phyloP scores from a whole-genome alignment of 2,888 invertebrate species.

The Cephalotes varians region DNA sequence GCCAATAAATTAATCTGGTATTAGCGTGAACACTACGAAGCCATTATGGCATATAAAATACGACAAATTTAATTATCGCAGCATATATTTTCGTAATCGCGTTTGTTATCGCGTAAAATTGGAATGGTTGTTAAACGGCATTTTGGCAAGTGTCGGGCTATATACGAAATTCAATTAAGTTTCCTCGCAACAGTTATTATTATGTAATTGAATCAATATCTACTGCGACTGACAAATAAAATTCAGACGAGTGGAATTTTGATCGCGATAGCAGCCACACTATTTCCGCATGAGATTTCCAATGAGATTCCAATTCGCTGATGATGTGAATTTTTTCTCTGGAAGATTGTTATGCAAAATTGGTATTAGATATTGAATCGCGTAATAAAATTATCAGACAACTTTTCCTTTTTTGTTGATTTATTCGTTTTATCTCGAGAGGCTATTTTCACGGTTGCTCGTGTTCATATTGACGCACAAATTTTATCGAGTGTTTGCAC shows the following conservation, averaged over 20 bases:
- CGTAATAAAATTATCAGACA: conserved; percentile 8
- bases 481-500: conserved; percentile 4
- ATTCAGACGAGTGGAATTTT: conserved; percentile 36
- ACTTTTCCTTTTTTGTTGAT: conserved; percentile 20
- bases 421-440: conserved; percentile 20
- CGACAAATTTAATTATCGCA: conserved; percentile 68
- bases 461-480: not conserved
- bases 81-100: conserved; percentile 67
- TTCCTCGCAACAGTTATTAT: conserved; percentile 25
- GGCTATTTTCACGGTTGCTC: conserved; percentile 18
- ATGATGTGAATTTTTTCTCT: not conserved
- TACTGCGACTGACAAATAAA: conserved; percentile 38
- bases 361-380: conserved; percentile 30
- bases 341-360: conserved; percentile 26
- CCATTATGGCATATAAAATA: conserved; percentile 65
- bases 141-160: conserved; percentile 53
- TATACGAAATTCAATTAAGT: conserved; percentile 37
- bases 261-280: not conserved
- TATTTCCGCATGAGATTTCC: conserved; percentile 7
- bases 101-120: conserved; percentile 68
- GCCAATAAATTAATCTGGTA: conserved; percentile 65
- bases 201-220: conserved; percentile 45
- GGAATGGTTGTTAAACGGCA: conserved; percentile 67
- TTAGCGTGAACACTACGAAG: conserved; percentile 59
- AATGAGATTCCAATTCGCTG: conserved; percentile 32